A percentile compares a stretch with the other conserved stretches of the same genome.
Conservation (phyloP, 2,113 vertebrate species). For the Microcebus jonahi region DNA sequence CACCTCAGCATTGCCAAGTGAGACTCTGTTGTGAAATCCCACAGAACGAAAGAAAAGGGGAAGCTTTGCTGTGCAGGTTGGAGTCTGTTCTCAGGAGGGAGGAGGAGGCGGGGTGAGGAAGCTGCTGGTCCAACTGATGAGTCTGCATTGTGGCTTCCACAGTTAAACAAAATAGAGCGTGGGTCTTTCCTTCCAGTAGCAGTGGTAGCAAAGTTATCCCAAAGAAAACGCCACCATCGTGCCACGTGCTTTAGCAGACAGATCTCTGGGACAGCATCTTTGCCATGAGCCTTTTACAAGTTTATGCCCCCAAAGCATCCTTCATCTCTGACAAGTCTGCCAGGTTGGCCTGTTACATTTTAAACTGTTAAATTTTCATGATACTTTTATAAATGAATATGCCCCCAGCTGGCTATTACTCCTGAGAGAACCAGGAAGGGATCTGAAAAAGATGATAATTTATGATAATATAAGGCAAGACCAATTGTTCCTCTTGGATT, state of each 20-base stretch:
- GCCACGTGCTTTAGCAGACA: constrained; percentile 32
- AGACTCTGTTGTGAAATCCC: background rate
- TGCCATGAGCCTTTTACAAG: constrained; percentile 63
- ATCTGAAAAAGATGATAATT: constrained; percentile 79
- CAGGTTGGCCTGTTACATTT: constrained; percentile 80
- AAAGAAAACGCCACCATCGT: constrained; percentile 21
- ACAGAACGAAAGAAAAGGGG: constrained; percentile 19
- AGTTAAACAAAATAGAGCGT: constrained; percentile 24
- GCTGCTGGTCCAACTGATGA: background rate
- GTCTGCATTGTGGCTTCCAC: background rate
- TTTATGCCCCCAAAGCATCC: constrained; percentile 80
- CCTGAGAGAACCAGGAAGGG: constrained; percentile 80
- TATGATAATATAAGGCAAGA: constrained; percentile 81
- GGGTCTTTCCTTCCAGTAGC: background rate
- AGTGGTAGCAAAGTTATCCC: constrained; percentile 24
- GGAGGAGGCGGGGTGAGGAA: background rate
- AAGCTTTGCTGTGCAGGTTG: background rate
- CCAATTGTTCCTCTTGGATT: constrained; percentile 76
- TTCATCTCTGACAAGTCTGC: constrained; percentile 83
- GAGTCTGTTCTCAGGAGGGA: background rate
- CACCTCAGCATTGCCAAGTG: background rate
- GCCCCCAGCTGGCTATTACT: constrained; percentile 78
- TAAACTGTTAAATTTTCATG: constrained; percentile 81
- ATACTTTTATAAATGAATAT: constrained; percentile 81
- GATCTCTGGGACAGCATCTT: constrained; percentile 35